Base-by-base conservation (phyloP, 2,113 vertebrate species). In the Xiphorhynchus elegans region DNA sequence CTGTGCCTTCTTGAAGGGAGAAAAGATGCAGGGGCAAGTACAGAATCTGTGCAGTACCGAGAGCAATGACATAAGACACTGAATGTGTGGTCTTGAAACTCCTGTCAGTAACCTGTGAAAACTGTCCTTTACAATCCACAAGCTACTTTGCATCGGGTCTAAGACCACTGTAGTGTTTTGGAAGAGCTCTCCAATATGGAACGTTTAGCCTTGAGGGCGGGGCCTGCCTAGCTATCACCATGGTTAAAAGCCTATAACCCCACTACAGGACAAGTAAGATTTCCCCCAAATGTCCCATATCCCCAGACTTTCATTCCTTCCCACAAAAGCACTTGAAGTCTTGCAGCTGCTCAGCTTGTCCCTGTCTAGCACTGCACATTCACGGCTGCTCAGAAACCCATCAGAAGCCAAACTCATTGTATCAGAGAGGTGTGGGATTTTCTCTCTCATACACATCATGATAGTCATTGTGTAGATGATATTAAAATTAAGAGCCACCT, bases 401-500 rank as follows among this genome's bases (percentile, higher is more conserved):
- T 53, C 44, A 26, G 64, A 86, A 31, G 1, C 33, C 40, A 58
- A 46, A 53, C 69, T 84, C 52, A 35, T 63, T 56, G 60, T 84
- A 81, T 77, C 40, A 73, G 78, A 82, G 44, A 62, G 58, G 35
- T 79, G 60, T 89, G 78, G 42, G 77, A 89, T 83, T 89, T 94
- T 96, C 8, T 59, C 13, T 82, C 62, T 84, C 50, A 46, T 53
- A 66, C 23, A 49, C 50, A 84, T 73, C 35, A 42, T 31, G 46
- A 60, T 8, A 95, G 53, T 50, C 17, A 50, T 67, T 42, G 31
- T 42, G 17, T 13, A 70, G 83, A 77, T 74, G 39, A 63, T 72
- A 69, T 63, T 80, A 76, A 87, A 93, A 89, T 79, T 46, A 80
- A 59, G 47, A 90, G 55, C 59, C 93, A 94, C 78, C 93, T 96